Percentiles rank a stretch among this genome's conserved stretches.
Conservation (phyloP, 2,113 vertebrate species). For the Bos indicus region DNA sequence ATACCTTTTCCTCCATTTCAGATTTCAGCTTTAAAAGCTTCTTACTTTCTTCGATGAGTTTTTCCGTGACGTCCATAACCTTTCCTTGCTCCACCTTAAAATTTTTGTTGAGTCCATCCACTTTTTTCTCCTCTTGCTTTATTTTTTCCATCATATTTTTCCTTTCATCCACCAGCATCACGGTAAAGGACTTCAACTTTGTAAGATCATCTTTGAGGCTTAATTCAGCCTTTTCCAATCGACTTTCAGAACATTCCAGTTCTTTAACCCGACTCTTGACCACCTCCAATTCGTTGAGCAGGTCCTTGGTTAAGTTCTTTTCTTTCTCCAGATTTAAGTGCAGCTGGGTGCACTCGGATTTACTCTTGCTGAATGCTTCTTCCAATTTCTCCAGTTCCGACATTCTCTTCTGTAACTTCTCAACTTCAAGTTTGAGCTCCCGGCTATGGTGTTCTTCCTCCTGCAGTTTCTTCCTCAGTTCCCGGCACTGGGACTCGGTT, state of each 20-base stretch:
- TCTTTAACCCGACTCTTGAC: slow-evolving; percentile 90
- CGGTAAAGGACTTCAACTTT: slow-evolving; percentile 95
- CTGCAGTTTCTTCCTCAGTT: slow-evolving; percentile 90
- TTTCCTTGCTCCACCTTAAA: slow-evolving; percentile 92
- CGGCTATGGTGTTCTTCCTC: slow-evolving; percentile 89
- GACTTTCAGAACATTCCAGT: slow-evolving; percentile 87
- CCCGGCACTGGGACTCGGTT: slow-evolving; percentile 90
- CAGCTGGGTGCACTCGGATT: slow-evolving; percentile 88
- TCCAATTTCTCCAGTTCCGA: slow-evolving; percentile 92
- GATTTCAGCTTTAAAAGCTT: slow-evolving; percentile 93
- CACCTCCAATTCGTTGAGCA: slow-evolving; percentile 88
- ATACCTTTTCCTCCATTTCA: slow-evolving; percentile 92
- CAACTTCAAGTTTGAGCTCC: slow-evolving; percentile 91
- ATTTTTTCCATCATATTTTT: slow-evolving; percentile 93
- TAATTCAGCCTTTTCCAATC: slow-evolving; percentile 88
- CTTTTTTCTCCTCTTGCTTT: slow-evolving; percentile 92
- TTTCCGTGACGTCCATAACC: slow-evolving; percentile 95
- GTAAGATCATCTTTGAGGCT: slow-evolving; percentile 92
- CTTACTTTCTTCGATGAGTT: slow-evolving; percentile 97
- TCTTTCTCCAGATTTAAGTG: slow-evolving; percentile 90
- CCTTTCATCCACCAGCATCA: slow-evolving; percentile 93
- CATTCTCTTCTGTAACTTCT: slow-evolving; percentile 95
- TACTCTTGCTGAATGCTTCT: slow-evolving; percentile 88
- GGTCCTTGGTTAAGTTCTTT: slow-evolving; percentile 87
- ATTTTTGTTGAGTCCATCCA: slow-evolving; percentile 86